A percentile compares a stretch with the other conserved stretches of the same genome.
Conservation (phyloP, 2,888 invertebrate species). For the Euzophera pinguis region DNA sequence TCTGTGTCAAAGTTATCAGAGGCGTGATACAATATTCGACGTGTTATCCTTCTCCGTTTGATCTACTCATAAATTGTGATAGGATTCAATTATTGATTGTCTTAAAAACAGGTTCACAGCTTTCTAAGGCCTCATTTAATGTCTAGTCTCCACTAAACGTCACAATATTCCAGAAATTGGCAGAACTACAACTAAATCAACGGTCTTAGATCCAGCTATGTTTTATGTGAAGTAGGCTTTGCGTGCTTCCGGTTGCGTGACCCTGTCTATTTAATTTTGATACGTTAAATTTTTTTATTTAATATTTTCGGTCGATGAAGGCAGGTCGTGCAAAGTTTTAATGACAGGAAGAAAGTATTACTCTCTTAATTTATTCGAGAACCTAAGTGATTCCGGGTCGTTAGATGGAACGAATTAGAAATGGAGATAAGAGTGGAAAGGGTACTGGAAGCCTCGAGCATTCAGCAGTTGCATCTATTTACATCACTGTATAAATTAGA, state of each 20-base stretch:
- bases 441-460: neutral
- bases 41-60: too few species aligned
- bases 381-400: slow-evolving; percentile 2
- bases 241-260: neutral
- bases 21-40: too few species aligned
- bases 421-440: neutral
- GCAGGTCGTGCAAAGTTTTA: neutral
- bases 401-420: neutral
- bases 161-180: too few species aligned
- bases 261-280: neutral
- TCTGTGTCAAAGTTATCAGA: too few species aligned
- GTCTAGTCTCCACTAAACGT: too few species aligned
- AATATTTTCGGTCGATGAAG: neutral
- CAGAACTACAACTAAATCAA: too few species aligned
- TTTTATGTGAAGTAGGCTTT: neutral
- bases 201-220: neutral
- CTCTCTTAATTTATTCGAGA: slow-evolving; percentile 11
- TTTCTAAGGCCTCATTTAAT: too few species aligned
- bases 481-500: too few species aligned
- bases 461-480: neutral
- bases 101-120: too few species aligned
- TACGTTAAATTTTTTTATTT: neutral
- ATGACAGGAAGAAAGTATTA: slow-evolving; percentile 2
- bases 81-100: too few species aligned
- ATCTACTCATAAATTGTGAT: too few species aligned